These are phyloP conservation scores for Pygocentrus nattereri DNA, from an alignment of 2,797 vertebrate species.

Conservation along the genomic window DNA sequence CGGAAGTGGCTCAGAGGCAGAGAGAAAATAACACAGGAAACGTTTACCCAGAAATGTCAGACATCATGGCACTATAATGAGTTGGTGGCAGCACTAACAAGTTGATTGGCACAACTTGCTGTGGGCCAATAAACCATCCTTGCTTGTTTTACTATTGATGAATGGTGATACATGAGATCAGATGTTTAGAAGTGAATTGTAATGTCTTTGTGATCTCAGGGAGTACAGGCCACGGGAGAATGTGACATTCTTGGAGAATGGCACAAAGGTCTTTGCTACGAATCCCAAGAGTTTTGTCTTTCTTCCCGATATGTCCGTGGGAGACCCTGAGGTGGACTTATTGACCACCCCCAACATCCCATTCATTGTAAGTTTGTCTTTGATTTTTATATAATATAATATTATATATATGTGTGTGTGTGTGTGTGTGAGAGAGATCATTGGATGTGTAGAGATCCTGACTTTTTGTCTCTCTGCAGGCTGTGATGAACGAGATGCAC, in stretches of 20 bases:
- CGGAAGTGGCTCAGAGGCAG: conserved; percentile 30
- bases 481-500: conserved; percentile 79
- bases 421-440: neutral
- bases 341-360: conserved; percentile 83
- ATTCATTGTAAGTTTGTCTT: conserved; percentile 74
- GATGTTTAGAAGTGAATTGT: neutral
- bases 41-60: neutral
- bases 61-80: conserved; percentile 6
- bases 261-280: conserved; percentile 81
- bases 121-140: neutral
- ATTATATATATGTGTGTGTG: too few relatives aligned
- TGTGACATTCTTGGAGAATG: conserved; percentile 82
- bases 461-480: conserved; percentile 62
- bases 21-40: conserved; percentile 15
- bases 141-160: neutral
- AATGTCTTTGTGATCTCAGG: conserved; percentile 65
- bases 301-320: conserved; percentile 79
- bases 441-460: neutral
- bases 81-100: neutral
- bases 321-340: conserved; percentile 77
- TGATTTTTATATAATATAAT: too few relatives aligned
- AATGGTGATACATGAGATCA: neutral
- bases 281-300: conserved; percentile 85
- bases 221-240: conserved; percentile 84
- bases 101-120: neutral